Conservation (phyloP, 2,797 vertebrate species). For the Buceros bicornis region DNA sequence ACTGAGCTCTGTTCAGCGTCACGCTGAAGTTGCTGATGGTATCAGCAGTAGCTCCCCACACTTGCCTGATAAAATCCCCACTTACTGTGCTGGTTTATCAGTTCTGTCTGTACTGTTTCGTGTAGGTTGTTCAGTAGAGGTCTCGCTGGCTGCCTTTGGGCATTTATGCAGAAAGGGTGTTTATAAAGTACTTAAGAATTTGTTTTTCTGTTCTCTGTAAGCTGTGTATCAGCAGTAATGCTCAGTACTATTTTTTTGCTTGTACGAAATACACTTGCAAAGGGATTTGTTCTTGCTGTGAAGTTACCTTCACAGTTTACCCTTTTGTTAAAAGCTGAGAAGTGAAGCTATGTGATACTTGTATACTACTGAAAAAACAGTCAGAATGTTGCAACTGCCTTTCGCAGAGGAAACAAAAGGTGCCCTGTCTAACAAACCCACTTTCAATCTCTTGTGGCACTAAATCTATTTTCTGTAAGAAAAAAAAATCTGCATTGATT, state of each 20-base stretch:
- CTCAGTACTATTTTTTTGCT: background rate
- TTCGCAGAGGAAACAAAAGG: conserved; percentile 31
- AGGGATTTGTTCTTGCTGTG: background rate
- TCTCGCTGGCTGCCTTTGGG: background rate
- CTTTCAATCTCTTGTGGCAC: background rate
- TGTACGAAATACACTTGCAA: background rate
- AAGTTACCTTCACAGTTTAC: background rate
- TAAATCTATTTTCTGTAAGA: background rate
- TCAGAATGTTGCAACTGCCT: background rate
- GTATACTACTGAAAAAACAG: background rate
- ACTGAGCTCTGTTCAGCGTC: background rate
- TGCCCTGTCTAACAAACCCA: background rate
- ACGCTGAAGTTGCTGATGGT: background rate
- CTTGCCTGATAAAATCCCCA: background rate
- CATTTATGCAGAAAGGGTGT: background rate
- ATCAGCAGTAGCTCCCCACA: background rate
- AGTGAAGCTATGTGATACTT: background rate
- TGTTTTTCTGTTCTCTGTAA: background rate
- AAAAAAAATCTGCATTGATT: background rate
- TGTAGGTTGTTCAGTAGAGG: background rate
- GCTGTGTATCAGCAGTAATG: background rate
- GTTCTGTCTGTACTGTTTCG: background rate
- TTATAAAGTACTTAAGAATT: background rate
- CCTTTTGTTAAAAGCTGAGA: conserved; percentile 1
- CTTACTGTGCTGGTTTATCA: background rate